Evolutionary conservation across 2,888 invertebrate genomes (phyloP).

Genomic region (Bugula neritina): DNA sequence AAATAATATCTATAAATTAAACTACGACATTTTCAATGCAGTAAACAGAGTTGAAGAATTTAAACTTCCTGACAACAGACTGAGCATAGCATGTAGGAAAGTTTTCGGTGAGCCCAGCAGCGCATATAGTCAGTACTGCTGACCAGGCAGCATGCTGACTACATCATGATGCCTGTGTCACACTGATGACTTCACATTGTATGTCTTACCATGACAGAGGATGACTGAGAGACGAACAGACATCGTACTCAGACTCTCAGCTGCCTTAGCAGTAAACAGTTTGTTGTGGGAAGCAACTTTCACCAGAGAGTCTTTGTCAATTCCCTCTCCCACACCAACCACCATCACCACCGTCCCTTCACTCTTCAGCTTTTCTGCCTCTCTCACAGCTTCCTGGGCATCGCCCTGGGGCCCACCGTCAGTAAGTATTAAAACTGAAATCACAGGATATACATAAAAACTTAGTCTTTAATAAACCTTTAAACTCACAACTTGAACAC

Average conservation of each 20-base stretch:
- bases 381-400: background rate
- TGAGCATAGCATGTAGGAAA: no score
- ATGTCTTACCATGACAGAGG: constrained; percentile 7
- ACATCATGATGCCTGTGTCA: no score
- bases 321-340: constrained; percentile 2
- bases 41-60: no score
- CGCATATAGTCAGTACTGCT: no score
- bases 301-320: background rate
- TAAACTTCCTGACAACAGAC: no score
- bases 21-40: no score
- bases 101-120: no score
- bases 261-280: background rate
- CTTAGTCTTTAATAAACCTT: no score
- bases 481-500: no score
- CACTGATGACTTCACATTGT: no score
- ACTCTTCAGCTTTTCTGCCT: background rate
- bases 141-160: no score
- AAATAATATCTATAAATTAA: no score
- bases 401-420: background rate
- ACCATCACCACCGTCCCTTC: background rate
- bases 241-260: background rate
- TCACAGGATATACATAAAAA: background rate
- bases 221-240: background rate
- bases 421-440: background rate
- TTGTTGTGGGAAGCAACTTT: background rate